Base-by-base conservation (phyloP, 2,888 invertebrate species). In the Archips crataeganus region DNA sequence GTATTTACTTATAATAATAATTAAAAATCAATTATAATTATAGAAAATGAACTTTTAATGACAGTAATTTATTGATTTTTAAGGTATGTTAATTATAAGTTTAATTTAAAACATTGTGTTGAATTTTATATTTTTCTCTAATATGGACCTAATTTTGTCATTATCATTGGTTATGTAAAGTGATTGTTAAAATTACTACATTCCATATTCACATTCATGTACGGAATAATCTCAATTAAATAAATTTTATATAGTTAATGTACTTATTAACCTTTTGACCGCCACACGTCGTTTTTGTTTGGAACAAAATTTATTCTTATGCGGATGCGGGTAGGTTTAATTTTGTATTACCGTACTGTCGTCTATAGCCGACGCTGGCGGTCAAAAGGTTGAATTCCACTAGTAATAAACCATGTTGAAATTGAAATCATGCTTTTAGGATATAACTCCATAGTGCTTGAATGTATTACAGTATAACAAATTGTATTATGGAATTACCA, bases 181-280 rank as follows among this genome's bases (percentile, higher is more conserved):
- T 78, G 74, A 73, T 60, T 75, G 68, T 59, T 70, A 59, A 32
- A 81, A 76, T 77, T 67, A 23, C 42, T 70, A 90, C 90, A 91
- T 91, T 90, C 91, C 91, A 89, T 82, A 83, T 78, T 81, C 77
- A 80, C 81, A 81, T 82, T 86, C 78, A 82, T 81, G 78, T 74
- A 75, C 70, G 67, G 74, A 65, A 78, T 76, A 75, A 77, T 78
- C 78, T 79, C 74, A 71, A 70, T 69, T 67, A 36, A 70, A 60
- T 67, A 6, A 39, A 39, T 1, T 39, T 39, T 39, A 60, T 75
- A 60, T 75, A 67, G 32, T 71, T 11, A 61, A 69, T 68, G 75
- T 75, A 75, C 74, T 75, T 75, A 75, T 45, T 64, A 64, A n/a
- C n/a, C n/a, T n/a, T n/a, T n/a, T n/a, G n/a, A n/a, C n/a, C n/a